Evolutionary conservation across 2,888 invertebrate species (phyloP).

Genomic region (Microctonus hyperodae): DNA sequence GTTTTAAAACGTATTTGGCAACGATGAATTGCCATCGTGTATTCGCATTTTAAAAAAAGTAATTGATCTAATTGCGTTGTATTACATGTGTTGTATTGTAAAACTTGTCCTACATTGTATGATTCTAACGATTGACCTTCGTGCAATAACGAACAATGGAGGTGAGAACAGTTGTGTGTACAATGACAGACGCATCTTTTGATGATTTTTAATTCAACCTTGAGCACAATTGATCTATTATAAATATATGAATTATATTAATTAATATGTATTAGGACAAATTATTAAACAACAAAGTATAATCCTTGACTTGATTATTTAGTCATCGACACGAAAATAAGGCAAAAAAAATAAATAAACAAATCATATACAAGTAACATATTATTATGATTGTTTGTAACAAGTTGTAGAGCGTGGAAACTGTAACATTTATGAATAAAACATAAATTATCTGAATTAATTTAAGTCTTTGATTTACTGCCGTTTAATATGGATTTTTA

Average conservation of each 20-base stretch:
- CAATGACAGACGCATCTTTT: slow-evolving; percentile 1
- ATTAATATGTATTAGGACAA: too few species aligned
- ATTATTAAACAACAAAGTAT: background rate
- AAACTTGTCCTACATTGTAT: background rate
- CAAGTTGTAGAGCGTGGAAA: background rate
- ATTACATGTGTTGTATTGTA: background rate
- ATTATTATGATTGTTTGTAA: background rate
- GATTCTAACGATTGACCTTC: background rate
- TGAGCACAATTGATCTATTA: background rate
- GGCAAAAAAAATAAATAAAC: background rate
- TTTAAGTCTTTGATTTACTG: too few species aligned
- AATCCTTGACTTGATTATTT: background rate
- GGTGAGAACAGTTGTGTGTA: background rate
- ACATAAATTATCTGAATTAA: background rate
- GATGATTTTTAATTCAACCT: background rate
- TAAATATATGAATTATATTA: background rate
- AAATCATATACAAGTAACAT: background rate
- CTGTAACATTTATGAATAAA: background rate
- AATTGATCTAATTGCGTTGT: background rate
- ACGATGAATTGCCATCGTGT: background rate
- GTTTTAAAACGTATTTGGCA: background rate
- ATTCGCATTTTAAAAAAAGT: background rate
- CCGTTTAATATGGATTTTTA: too few species aligned
- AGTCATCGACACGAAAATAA: background rate
- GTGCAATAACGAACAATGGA: background rate